A percentile compares a stretch with the other conserved stretches of the same genome.
phyloP scores from a whole-genome alignment of 2,888 invertebrate genomes.

The Steinernema carpocapsae region DNA sequence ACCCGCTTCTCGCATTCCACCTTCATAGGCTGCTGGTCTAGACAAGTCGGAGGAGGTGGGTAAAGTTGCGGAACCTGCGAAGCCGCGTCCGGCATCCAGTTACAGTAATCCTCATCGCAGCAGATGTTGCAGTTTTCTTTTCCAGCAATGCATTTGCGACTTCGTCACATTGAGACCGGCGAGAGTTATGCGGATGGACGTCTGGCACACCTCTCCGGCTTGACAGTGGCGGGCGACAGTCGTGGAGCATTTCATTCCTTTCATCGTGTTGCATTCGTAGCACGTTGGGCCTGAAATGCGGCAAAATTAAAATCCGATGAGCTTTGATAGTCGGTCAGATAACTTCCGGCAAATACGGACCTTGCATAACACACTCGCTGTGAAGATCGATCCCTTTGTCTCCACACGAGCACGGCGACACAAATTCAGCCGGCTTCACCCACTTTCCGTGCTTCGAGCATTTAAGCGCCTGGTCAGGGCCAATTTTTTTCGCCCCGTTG shows the following conservation, averaged over 20 bases:
- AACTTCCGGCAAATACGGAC: background rate
- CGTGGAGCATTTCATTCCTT: constrained; percentile 30
- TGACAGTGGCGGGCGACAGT: constrained; percentile 27
- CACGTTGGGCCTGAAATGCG: constrained; percentile 37
- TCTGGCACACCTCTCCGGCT: constrained; percentile 39
- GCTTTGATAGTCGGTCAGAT: background rate
- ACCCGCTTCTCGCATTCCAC: constrained; percentile 36
- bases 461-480: constrained; percentile 36
- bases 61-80: background rate
- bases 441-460: constrained; percentile 38
- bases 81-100: constrained; percentile 33
- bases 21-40: constrained; percentile 46
- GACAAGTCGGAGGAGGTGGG: constrained; percentile 39
- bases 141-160: constrained; percentile 36
- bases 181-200: constrained; percentile 16
- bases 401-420: constrained; percentile 19
- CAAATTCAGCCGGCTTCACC: constrained; percentile 27
- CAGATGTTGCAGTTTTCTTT: constrained; percentile 39
- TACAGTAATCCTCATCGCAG: constrained; percentile 41
- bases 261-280: constrained; percentile 38
- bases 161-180: constrained; percentile 38
- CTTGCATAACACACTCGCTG: constrained; percentile 19
- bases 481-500: constrained; percentile 7
- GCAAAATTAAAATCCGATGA: background rate
- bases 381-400: constrained; percentile 24